Conservation (phyloP, 1,140 invertebrate genomes). For the Drosophila aff. region DNA sequence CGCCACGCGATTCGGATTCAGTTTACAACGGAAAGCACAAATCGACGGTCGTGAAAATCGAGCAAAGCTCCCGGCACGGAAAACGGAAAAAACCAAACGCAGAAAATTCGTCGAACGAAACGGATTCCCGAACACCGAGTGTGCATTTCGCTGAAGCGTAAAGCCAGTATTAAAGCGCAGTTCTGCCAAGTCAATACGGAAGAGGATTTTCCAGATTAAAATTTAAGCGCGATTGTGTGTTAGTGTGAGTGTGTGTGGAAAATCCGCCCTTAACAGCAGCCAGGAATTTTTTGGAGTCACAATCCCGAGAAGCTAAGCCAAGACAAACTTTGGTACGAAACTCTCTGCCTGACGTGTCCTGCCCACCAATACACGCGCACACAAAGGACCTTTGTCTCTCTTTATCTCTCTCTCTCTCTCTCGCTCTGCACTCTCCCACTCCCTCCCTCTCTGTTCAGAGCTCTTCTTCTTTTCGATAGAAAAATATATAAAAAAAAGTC, state of each 20-base stretch:
- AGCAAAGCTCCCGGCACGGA: constrained; percentile 62
- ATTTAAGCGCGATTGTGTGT: constrained; percentile 27
- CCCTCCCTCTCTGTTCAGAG: constrained; percentile 6
- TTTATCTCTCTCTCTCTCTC: neutral
- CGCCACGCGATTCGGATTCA: constrained; percentile 68
- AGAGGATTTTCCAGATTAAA: constrained; percentile 38
- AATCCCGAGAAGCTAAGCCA: constrained; percentile 63
- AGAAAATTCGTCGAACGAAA: constrained; percentile 59
- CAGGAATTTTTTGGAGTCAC: constrained; percentile 14
- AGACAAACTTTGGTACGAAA: constrained; percentile 75
- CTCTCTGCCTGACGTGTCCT: constrained; percentile 74
- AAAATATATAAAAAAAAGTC: neutral
- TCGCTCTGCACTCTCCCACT: neutral
- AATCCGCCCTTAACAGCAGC: constrained; percentile 68
- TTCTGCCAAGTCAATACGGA: constrained; percentile 1
- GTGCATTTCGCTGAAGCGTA: constrained; percentile 22
- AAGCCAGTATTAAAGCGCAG: constrained; percentile 20
- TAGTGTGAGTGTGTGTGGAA: constrained; percentile 38
- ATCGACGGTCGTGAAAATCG: constrained; percentile 76
- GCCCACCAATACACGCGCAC: constrained; percentile 54
- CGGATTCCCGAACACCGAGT: constrained; percentile 32
- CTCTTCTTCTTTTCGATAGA: constrained; percentile 1
- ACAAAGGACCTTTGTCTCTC: constrained; percentile 38
- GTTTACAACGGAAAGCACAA: constrained; percentile 80
- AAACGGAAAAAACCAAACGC: constrained; percentile 33